A percentile compares a stretch with the other conserved stretches of the same genome.
Conservation (phyloP, 1,140 invertebrate species). For the Belonocnema kinseyi region DNA sequence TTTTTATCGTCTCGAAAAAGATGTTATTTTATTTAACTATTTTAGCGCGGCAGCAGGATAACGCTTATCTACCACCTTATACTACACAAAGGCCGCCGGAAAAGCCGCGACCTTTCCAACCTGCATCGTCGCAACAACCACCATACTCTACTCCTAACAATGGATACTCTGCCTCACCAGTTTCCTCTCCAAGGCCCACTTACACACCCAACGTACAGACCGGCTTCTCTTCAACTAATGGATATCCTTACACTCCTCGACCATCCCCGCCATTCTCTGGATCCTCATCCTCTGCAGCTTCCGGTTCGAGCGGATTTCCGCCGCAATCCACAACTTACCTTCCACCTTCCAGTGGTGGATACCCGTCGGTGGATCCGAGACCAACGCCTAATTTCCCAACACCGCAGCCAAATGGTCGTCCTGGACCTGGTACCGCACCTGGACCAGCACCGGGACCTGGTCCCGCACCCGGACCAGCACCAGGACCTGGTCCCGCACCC, state of each 20-base stretch:
- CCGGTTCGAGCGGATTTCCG: conserved; percentile 45
- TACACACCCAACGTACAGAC: conserved; percentile 35
- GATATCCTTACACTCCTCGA: conserved; percentile 44
- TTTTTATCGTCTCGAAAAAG: background rate
- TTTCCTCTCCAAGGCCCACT: conserved; percentile 46
- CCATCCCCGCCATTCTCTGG: conserved; percentile 53
- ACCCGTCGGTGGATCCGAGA: conserved; percentile 52
- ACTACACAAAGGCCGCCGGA: conserved; percentile 79
- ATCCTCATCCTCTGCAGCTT: conserved; percentile 49
- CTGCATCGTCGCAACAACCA: conserved; percentile 62
- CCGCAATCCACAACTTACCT: conserved; percentile 67
- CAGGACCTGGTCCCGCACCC: conserved; percentile 33
- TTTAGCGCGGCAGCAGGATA: conserved; percentile 79
- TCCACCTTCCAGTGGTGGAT: conserved; percentile 56
- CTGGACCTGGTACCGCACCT: conserved; percentile 23
- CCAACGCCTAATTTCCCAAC: conserved; percentile 62
- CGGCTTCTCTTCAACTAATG: conserved; percentile 31
- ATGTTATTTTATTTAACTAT: conserved; percentile 45
- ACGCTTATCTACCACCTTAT: conserved; percentile 77
- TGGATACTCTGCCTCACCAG: conserved; percentile 50
- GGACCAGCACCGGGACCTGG: background rate
- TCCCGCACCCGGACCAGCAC: background rate
- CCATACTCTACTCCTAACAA: conserved; percentile 52
- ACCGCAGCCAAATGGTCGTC: conserved; percentile 33
- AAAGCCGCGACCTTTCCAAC: conserved; percentile 81